Evolutionary conservation across 2,888 invertebrate genomes (phyloP).

Genomic region (Siphlonurus alternatus): DNA sequence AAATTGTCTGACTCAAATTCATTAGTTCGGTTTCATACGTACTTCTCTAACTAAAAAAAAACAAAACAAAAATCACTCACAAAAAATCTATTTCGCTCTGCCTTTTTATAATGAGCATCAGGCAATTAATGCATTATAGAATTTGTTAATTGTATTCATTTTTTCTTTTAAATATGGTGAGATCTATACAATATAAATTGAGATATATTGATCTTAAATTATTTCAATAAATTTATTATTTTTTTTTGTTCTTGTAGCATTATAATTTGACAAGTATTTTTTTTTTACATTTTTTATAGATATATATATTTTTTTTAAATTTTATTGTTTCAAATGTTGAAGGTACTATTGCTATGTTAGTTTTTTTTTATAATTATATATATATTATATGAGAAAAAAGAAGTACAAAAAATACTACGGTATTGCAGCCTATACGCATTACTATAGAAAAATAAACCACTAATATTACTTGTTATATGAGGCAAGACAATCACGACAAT

Average conservation of each 20-base stretch:
- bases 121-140: background rate
- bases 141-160: no score
- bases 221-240: background rate
- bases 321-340: background rate
- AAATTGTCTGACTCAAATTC: background rate
- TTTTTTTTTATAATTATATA: background rate
- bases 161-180: no score
- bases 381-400: background rate
- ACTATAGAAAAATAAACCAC: background rate
- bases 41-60: background rate
- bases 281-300: no score
- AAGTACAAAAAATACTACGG: background rate
- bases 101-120: background rate
- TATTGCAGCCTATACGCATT: background rate
- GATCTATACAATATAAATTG: background rate
- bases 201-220: background rate
- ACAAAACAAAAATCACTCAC: background rate
- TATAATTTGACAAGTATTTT: no score
- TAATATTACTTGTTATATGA: background rate
- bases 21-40: background rate
- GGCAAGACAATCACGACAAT: background rate
- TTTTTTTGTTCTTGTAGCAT: background rate
- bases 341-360: background rate
- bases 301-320: no score
- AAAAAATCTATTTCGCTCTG: background rate